Evolutionary conservation across 2,888 invertebrate species (phyloP).

Genomic region (Rhagonycha fulva): DNA sequence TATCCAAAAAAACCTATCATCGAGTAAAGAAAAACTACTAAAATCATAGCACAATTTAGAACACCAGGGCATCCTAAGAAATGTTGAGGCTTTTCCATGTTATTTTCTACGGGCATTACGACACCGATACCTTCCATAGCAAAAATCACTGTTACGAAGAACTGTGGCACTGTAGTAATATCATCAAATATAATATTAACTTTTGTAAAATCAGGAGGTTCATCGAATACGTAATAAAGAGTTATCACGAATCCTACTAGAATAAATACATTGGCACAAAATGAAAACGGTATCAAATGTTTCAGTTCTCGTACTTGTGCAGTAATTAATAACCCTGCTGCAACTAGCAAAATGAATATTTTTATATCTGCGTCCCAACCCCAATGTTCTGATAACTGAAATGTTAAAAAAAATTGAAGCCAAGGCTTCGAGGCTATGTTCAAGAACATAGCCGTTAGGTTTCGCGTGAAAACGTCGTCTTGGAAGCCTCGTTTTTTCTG

Average conservation of each 20-base stretch:
- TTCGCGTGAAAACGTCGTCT: too few species aligned
- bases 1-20: constrained; percentile 91
- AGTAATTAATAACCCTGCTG: constrained; percentile 72
- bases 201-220: constrained; percentile 53
- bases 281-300: constrained; percentile 86
- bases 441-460: too few species aligned
- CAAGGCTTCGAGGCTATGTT: too few species aligned
- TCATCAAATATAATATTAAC: constrained; percentile 59
- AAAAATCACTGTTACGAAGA: constrained; percentile 93
- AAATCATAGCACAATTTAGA: constrained; percentile 82
- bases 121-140: constrained; percentile 96
- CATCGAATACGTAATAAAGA: constrained; percentile 78
- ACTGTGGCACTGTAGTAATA: constrained; percentile 74
- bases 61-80: constrained; percentile 85
- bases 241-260: constrained; percentile 75
- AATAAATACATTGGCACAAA: constrained; percentile 83
- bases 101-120: constrained; percentile 92
- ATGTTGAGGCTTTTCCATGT: constrained; percentile 81
- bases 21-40: constrained; percentile 79
- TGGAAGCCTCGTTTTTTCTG: too few species aligned
- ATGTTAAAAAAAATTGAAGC: too few species aligned
- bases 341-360: constrained; percentile 63
- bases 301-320: constrained; percentile 79
- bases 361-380: not conserved
- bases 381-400: constrained; percentile 3